Conservation (phyloP, 2,888 invertebrate genomes). For the Lasioglossum marginatum region DNA sequence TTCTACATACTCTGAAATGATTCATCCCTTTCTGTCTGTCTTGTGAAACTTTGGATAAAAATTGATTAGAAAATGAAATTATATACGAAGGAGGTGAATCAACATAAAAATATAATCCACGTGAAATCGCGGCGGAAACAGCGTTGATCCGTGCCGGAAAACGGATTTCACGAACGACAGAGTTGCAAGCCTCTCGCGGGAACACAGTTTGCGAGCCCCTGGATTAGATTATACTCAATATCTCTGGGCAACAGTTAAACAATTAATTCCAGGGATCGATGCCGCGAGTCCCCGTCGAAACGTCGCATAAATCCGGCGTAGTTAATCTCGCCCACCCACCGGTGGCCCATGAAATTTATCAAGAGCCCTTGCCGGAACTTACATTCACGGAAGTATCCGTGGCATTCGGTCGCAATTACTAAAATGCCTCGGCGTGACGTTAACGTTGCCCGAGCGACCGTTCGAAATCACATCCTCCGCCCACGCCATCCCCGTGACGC, state of each 20-base stretch:
- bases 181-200: not conserved
- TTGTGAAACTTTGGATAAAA: too few species aligned
- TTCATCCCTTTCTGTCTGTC: too few species aligned
- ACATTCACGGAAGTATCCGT: conserved; percentile 28
- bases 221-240: not conserved
- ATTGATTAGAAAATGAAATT: too few species aligned
- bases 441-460: conserved; percentile 18
- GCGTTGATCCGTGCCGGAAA: not conserved
- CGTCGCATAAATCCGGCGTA: conserved; percentile 17
- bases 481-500: not conserved
- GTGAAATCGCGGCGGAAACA: too few species aligned
- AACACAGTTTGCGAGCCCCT: not conserved
- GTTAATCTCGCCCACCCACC: not conserved
- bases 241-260: conserved; percentile 9
- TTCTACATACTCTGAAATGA: too few species aligned
- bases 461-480: conserved; percentile 36
- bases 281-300: not conserved
- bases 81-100: too few species aligned
- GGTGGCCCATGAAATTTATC: conserved; percentile 25
- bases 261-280: conserved; percentile 18
- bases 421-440: conserved; percentile 33
- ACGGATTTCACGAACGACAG: not conserved
- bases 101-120: too few species aligned
- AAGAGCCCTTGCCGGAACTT: conserved; percentile 7
- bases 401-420: conserved; percentile 36